Percentiles rank a stretch among this genome's conserved stretches.
Conservation (phyloP, 2,888 invertebrate genomes). For the Crepidodera aurea region DNA sequence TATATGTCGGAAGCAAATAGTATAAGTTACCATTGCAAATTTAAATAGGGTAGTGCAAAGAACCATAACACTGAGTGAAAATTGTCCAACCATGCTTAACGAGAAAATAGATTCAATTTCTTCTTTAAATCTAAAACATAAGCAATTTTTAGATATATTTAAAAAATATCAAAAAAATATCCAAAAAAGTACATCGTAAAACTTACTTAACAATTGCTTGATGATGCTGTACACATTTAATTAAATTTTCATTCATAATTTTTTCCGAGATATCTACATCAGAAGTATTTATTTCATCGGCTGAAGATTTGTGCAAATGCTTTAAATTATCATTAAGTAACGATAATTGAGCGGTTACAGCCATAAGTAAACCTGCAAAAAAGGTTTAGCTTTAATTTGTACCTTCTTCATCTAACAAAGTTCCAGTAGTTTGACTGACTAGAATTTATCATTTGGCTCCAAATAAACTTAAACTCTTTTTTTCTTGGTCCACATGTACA, state of each 20-base stretch:
- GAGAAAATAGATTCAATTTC: constrained; percentile 23
- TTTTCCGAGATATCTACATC: constrained; percentile 1
- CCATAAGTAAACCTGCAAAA: constrained; percentile 24
- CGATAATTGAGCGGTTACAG: constrained; percentile 17
- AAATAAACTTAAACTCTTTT: too few relatives aligned
- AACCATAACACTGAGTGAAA: constrained; percentile 19
- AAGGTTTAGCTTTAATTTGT: neutral
- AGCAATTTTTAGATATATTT: neutral
- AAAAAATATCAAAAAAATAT: neutral
- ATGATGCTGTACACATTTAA: constrained; percentile 37
- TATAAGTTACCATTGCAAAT: constrained; percentile 20
- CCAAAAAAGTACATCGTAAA: too few relatives aligned
- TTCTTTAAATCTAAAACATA: constrained; percentile 17
- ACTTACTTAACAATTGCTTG: constrained; percentile 38
- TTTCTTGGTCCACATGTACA: too few relatives aligned
- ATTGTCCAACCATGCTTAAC: constrained; percentile 16
- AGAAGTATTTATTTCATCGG: neutral
- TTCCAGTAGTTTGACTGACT: too few relatives aligned
- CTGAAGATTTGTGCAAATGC: constrained; percentile 7
- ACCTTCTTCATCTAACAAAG: neutral
- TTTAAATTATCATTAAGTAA: constrained; percentile 26
- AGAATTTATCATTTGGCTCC: too few relatives aligned
- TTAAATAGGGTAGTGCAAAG: constrained; percentile 31
- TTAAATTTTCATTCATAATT: constrained; percentile 26
- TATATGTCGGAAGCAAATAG: too few relatives aligned